Evolutionary conservation across 2,797 vertebrate genomes (phyloP).

Genomic region (Cryptoprocta ferox): DNA sequence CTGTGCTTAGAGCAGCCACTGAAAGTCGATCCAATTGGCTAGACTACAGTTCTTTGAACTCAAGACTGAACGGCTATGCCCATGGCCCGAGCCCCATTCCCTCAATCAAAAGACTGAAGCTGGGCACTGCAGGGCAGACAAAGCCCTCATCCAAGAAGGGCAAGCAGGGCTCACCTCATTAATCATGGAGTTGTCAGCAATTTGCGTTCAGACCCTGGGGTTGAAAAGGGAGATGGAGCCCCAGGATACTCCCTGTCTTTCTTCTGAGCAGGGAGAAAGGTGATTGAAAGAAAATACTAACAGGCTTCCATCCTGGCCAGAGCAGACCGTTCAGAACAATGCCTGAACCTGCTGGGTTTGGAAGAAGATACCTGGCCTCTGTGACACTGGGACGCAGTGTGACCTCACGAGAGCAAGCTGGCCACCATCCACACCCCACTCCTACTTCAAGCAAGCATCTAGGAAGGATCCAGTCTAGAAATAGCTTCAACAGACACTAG

Average conservation of each 20-base stretch:
- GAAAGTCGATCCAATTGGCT: background rate
- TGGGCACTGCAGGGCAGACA: background rate
- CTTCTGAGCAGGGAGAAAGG: background rate
- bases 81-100: background rate
- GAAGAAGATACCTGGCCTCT: background rate
- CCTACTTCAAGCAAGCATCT: background rate
- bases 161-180: background rate
- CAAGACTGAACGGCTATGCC: accelerated
- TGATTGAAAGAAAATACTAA: background rate
- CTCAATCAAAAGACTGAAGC: background rate
- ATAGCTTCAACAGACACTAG: background rate
- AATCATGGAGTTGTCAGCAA: background rate
- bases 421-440: accelerated
- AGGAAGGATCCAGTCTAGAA: background rate
- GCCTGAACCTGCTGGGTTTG: background rate
- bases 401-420: background rate
- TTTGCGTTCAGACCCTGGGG: background rate
- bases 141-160: background rate
- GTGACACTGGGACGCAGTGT: accelerated
- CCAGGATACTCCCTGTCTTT: background rate
- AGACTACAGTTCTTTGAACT: background rate
- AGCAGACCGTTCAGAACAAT: background rate
- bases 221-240: background rate
- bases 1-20: background rate
- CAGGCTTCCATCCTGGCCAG: background rate